A percentile compares a stretch with the other conserved stretches of the same genome.
Conservation (phyloP, 1,140 invertebrate genomes). For the Micrasema minimum region DNA sequence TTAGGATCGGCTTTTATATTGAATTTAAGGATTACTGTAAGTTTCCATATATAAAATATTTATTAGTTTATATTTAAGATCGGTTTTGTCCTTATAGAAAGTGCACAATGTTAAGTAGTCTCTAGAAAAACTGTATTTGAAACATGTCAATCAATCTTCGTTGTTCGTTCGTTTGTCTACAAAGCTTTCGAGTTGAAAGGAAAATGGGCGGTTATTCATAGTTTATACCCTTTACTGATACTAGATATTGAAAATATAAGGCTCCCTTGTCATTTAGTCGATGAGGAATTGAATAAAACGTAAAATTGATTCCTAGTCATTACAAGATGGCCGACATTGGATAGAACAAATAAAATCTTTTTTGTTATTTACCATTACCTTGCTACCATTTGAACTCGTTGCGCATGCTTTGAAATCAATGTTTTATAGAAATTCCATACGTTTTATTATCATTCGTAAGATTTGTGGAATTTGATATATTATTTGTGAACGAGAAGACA, state of each 20-base stretch:
- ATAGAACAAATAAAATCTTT: background rate
- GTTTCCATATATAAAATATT: background rate
- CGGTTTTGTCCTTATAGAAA: too few species aligned
- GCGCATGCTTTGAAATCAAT: too few species aligned
- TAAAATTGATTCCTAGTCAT: constrained; percentile 29
- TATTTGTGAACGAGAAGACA: constrained; percentile 13
- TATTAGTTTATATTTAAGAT: too few species aligned
- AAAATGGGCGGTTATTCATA: too few species aligned
- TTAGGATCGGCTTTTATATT: constrained; percentile 30
- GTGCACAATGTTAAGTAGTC: too few species aligned
- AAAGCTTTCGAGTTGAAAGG: too few species aligned
- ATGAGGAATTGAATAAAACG: constrained; percentile 16
- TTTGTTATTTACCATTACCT: too few species aligned
- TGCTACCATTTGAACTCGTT: too few species aligned
- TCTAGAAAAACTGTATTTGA: background rate
- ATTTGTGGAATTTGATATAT: constrained; percentile 4
- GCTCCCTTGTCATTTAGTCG: background rate
- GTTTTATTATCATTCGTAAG: background rate
- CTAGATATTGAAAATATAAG: background rate
- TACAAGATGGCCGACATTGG: constrained; percentile 45
- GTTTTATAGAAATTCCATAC: too few species aligned
- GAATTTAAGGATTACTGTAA: constrained; percentile 31
- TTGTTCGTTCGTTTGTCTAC: background rate
- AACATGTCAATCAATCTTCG: constrained; percentile 22
- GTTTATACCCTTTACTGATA: too few species aligned